Conservation (phyloP, 1,140 invertebrate genomes). For the Drosophila jambulina region DNA sequence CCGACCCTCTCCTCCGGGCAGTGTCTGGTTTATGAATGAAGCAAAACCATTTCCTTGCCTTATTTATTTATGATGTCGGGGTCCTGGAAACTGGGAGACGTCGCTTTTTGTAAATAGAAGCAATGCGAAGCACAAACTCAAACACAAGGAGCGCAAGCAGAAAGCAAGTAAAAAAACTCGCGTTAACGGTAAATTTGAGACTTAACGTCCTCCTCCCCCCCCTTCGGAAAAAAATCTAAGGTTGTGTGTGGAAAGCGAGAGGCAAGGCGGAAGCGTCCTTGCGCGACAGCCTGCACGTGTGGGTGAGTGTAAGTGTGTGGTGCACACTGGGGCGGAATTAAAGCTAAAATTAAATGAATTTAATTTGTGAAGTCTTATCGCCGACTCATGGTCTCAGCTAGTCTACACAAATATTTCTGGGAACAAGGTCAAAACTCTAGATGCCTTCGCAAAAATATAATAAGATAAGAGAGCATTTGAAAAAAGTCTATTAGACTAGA, state of each 20-base stretch:
- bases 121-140: conserved; percentile 68
- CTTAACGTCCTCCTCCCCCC: conserved; percentile 42
- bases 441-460: conserved; percentile 10
- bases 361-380: background rate
- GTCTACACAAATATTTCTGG: conserved; percentile 11
- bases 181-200: conserved; percentile 76
- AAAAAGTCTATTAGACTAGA: background rate
- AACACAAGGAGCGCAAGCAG: conserved; percentile 43
- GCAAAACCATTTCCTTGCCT: conserved; percentile 55
- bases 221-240: background rate
- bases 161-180: conserved; percentile 41
- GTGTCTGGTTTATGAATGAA: conserved; percentile 60
- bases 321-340: background rate
- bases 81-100: conserved; percentile 40
- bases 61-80: conserved; percentile 39
- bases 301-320: background rate
- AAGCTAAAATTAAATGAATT: background rate
- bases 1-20: conserved; percentile 25
- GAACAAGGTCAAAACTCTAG: conserved; percentile 11
- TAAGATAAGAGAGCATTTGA: conserved; percentile 14
- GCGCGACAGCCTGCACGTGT: conserved; percentile 45
- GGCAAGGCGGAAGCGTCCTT: conserved; percentile 74
- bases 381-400: conserved; percentile 2
- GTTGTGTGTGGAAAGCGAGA: conserved; percentile 27
- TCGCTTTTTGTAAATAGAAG: conserved; percentile 65